phyloP scores from a whole-genome alignment of 2,113 vertebrate genomes.

The Potamarius usumacintae region DNA sequence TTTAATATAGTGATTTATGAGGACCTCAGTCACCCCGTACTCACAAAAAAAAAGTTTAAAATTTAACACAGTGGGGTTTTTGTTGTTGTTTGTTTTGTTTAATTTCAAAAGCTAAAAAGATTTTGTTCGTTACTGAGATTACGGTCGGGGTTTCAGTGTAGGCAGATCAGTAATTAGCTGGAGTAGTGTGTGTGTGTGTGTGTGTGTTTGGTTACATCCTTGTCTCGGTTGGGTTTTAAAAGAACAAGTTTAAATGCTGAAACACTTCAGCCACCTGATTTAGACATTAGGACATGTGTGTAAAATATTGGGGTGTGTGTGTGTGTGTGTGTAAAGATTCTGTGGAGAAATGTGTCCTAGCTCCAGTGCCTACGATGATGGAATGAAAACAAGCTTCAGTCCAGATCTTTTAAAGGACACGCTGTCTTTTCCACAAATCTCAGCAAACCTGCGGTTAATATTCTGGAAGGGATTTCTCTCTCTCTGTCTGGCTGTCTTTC shows the following conservation, averaged over 20 bases:
- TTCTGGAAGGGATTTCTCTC: neutral
- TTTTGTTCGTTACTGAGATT: neutral
- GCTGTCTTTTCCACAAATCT: neutral
- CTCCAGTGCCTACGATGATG: neutral
- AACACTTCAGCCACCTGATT: constrained; percentile 24
- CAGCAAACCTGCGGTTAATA: neutral
- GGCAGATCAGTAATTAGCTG: neutral
- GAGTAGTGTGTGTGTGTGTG: neutral
- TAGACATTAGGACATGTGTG: constrained; percentile 32
- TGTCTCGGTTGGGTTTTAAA: neutral
- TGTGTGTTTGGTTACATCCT: neutral
- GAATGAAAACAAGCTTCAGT: constrained; percentile 37
- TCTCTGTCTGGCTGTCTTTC: too few relatives aligned
- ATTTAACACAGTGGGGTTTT: too few relatives aligned
- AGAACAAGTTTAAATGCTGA: neutral
- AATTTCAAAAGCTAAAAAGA: neutral
- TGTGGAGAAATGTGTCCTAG: neutral
- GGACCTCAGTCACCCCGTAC: too few relatives aligned
- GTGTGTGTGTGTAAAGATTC: constrained; percentile 1
- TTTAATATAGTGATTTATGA: too few relatives aligned
- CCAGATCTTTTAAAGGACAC: constrained; percentile 25
- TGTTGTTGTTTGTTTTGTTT: too few relatives aligned
- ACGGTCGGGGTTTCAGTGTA: neutral
- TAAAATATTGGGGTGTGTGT: neutral
- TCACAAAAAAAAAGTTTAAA: too few relatives aligned